These are phyloP conservation scores for Egretta garzetta DNA, from an alignment of 2,113 vertebrate genomes.

Conservation along the genomic window DNA sequence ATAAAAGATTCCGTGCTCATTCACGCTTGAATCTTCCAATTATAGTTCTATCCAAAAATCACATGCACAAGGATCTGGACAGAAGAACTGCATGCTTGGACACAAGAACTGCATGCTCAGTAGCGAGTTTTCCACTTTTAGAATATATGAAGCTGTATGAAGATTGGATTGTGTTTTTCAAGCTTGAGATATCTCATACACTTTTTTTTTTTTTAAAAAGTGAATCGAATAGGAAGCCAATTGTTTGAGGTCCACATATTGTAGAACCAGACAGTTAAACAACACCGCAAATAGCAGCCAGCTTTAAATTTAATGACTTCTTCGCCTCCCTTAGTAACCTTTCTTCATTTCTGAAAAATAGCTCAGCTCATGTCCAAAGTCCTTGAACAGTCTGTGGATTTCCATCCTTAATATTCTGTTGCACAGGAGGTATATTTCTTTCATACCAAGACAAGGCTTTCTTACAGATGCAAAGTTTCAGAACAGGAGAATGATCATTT, in stretches of 20 bases:
- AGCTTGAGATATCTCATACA: background rate
- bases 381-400: slow-evolving; percentile 73
- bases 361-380: slow-evolving; percentile 77
- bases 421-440: slow-evolving; percentile 74
- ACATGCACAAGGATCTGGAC: background rate
- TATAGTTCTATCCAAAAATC: background rate
- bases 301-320: background rate
- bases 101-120: background rate
- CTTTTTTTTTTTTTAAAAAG: background rate
- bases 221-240: background rate
- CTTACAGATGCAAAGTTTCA: background rate
- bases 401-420: slow-evolving; percentile 75
- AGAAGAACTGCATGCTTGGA: background rate
- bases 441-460: background rate
- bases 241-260: background rate
- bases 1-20: background rate
- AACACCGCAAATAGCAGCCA: background rate
- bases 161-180: background rate
- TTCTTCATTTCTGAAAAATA: slow-evolving; percentile 85
- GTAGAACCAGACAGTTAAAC: background rate
- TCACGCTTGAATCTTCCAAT: background rate
- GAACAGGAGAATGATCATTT: background rate
- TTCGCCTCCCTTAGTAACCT: slow-evolving; percentile 70
- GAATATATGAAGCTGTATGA: background rate
- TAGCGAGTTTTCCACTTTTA: background rate